Percentiles rank a stretch among this genome's conserved stretches.
Evolutionary conservation across 1,140 invertebrate species (phyloP).

Genomic region (Drosophila serrata): DNA sequence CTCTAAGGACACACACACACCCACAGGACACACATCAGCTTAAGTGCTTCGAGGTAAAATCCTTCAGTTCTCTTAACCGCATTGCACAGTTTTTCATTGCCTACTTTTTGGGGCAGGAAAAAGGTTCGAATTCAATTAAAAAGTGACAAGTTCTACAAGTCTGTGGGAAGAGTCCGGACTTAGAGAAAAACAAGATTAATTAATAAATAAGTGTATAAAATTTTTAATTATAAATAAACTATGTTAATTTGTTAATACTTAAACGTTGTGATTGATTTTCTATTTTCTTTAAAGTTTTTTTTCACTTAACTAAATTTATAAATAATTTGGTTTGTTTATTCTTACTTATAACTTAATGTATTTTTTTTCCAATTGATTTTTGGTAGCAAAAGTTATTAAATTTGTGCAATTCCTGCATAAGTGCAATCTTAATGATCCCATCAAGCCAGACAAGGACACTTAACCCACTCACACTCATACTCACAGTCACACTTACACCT

Average conservation of each 20-base stretch:
- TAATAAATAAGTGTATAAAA: background rate
- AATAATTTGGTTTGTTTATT: background rate
- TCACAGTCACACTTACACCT: conserved; percentile 1
- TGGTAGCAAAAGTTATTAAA: background rate
- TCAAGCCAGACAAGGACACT: conserved; percentile 1
- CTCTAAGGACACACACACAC: background rate
- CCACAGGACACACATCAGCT: background rate
- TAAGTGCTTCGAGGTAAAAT: conserved; percentile 1
- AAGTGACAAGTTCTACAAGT: background rate
- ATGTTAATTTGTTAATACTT: background rate
- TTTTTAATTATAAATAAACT: background rate
- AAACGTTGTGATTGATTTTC: background rate
- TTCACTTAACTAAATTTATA: background rate
- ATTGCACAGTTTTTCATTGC: background rate
- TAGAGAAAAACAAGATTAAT: background rate
- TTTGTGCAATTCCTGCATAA: conserved; percentile 29
- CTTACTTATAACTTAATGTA: background rate
- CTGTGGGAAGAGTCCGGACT: background rate
- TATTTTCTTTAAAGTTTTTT: background rate
- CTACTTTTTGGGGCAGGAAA: background rate
- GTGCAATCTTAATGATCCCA: conserved; percentile 38
- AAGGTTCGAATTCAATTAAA: background rate
- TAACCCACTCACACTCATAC: background rate
- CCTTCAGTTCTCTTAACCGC: background rate
- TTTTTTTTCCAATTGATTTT: background rate